A percentile compares a stretch with the other conserved stretches of the same genome.
phyloP scores from a whole-genome alignment of 2,888 invertebrate species.

The Cylloceria caligata region DNA sequence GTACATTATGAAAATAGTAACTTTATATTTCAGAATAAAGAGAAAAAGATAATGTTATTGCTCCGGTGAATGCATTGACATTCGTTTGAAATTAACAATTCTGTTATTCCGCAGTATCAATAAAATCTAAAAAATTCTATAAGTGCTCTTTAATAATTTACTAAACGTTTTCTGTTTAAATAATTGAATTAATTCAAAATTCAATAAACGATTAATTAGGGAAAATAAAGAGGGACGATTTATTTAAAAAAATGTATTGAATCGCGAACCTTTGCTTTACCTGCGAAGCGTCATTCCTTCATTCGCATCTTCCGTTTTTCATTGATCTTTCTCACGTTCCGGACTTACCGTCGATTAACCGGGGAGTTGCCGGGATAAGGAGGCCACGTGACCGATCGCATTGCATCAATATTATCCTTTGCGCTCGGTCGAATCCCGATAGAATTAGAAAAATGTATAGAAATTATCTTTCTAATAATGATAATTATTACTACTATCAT shows the following conservation, averaged over 20 bases:
- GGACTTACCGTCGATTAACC: slow-evolving; percentile 53
- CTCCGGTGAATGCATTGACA: neutral
- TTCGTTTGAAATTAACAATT: too few species aligned
- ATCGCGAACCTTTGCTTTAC: neutral
- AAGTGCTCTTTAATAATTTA: too few species aligned
- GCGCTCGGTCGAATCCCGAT: slow-evolving; percentile 66
- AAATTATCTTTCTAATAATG: too few species aligned
- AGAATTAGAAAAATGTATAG: too few species aligned
- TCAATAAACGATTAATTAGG: too few species aligned
- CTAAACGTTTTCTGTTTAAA: too few species aligned
- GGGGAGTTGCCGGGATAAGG: slow-evolving; percentile 22
- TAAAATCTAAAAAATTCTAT: too few species aligned
- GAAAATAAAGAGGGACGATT: too few species aligned
- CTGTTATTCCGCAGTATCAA: too few species aligned
- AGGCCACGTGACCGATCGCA: slow-evolving; percentile 59
- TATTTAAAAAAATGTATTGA: too few species aligned
- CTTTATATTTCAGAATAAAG: neutral
- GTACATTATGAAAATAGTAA: neutral
- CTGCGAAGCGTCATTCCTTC: neutral
- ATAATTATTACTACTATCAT: neutral
- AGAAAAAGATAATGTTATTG: neutral
- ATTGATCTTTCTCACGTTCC: slow-evolving; percentile 35
- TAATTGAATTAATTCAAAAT: too few species aligned
- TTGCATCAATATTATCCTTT: slow-evolving; percentile 74
- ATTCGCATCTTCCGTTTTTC: slow-evolving; percentile 10